Conservation (phyloP, 2,888 invertebrate species). For the Xanthia icteritia region DNA sequence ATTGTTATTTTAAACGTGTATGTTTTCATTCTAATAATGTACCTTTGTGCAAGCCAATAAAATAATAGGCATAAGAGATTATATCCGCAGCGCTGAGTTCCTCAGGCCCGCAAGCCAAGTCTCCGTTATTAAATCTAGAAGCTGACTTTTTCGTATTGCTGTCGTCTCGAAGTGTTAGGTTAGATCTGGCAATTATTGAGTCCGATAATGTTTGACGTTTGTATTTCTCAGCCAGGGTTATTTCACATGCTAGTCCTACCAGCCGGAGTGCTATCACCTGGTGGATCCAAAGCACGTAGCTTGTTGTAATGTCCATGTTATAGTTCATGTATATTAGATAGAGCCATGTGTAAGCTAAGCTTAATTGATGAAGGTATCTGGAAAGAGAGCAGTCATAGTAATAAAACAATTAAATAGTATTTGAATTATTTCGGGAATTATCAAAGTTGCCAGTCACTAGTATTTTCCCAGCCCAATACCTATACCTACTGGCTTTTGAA, state of each 20-base stretch:
- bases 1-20: background rate
- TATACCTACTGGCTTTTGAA: too few species aligned
- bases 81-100: slow-evolving; percentile 91
- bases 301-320: slow-evolving; percentile 92
- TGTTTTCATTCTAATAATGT: background rate
- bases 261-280: slow-evolving; percentile 95
- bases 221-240: slow-evolving; percentile 79
- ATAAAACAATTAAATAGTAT: background rate
- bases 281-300: slow-evolving; percentile 94
- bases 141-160: background rate
- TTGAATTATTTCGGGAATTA: background rate
- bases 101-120: slow-evolving; percentile 72
- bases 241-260: slow-evolving; percentile 95
- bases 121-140: slow-evolving; percentile 35
- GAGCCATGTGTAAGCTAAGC: slow-evolving; percentile 94
- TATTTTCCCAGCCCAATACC: background rate
- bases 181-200: background rate
- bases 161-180: background rate
- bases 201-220: slow-evolving; percentile 16
- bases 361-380: slow-evolving; percentile 93
- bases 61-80: slow-evolving; percentile 94
- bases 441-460: background rate
- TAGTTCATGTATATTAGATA: slow-evolving; percentile 94
- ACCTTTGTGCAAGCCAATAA: slow-evolving; percentile 96
- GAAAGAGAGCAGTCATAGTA: slow-evolving; percentile 70